Percentiles rank a stretch among this genome's conserved stretches.
These are phyloP conservation scores for Gambusia holbrooki DNA, from an alignment of 2,113 vertebrate genomes.

Conservation along the genomic window DNA sequence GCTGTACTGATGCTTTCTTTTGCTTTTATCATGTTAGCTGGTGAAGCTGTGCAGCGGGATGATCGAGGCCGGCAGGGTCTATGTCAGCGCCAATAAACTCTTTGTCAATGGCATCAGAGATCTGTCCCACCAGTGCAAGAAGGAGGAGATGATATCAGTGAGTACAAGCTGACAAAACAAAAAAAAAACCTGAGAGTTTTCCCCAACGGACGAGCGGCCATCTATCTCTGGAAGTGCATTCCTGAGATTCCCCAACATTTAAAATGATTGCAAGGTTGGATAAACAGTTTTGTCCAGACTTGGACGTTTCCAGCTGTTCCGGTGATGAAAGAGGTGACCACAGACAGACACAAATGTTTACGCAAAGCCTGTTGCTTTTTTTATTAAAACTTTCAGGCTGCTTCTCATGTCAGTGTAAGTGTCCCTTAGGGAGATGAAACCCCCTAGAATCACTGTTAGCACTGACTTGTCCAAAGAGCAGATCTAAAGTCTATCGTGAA, in stretches of 20 bases:
- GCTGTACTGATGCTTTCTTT: slow-evolving; percentile 12
- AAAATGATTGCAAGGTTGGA: slow-evolving; percentile 25
- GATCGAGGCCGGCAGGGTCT: slow-evolving; percentile 96
- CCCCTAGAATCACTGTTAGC: not conserved
- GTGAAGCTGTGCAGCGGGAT: slow-evolving; percentile 97
- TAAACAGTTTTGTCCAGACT: slow-evolving; percentile 36
- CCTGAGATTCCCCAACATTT: slow-evolving; percentile 44
- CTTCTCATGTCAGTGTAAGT: slow-evolving; percentile 23
- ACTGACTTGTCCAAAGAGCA: not conserved
- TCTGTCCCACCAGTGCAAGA: slow-evolving; percentile 93
- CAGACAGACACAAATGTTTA: slow-evolving; percentile 30
- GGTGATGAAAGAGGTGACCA: slow-evolving; percentile 37
- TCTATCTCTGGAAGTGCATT: slow-evolving; percentile 30
- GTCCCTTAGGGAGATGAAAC: not conserved
- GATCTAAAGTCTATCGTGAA: not conserved
- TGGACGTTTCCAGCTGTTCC: slow-evolving; percentile 44
- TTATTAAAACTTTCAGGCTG: slow-evolving; percentile 36
- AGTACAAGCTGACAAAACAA: slow-evolving; percentile 36
- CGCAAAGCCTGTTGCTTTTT: slow-evolving; percentile 32
- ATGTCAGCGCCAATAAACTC: slow-evolving; percentile 94
- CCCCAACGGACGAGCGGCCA: not conserved
- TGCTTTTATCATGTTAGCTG: slow-evolving; percentile 77
- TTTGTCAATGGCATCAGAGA: slow-evolving; percentile 96
- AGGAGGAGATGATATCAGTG: slow-evolving; percentile 92
- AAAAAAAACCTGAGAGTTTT: not conserved